Evolutionary conservation across 2,113 vertebrate genomes (phyloP).

Genomic region (Actenoides hombroni): DNA sequence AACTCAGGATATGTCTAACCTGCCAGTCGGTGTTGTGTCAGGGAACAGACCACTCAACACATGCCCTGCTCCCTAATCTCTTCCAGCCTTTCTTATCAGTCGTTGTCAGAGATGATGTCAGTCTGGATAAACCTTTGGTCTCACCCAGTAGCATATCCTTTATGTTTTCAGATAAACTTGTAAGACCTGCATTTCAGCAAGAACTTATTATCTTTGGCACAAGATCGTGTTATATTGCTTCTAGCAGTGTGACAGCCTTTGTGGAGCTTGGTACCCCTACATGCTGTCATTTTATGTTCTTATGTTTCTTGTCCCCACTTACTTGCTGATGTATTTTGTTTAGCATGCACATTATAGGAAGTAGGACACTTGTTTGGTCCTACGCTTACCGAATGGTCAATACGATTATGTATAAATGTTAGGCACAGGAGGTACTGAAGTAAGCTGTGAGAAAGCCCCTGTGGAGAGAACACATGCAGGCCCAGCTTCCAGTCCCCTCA

Average conservation of each 20-base stretch:
- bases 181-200: not conserved
- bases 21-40: not conserved
- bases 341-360: not conserved
- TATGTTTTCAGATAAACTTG: not conserved
- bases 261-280: not conserved
- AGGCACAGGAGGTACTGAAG: not conserved
- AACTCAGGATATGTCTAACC: not conserved
- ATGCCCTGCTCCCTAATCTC: not conserved
- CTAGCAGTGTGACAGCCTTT: not conserved
- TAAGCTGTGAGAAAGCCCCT: not conserved
- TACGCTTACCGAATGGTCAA: not conserved
- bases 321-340: not conserved
- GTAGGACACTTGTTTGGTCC: not conserved
- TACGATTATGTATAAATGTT: not conserved
- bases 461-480: not conserved
- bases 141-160: not conserved
- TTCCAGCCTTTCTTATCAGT: not conserved
- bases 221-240: not conserved
- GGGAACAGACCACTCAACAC: not conserved
- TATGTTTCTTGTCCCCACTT: not conserved
- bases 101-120: not conserved
- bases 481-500: not conserved
- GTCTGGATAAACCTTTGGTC: not conserved
- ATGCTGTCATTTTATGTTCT: rapidly evolving
- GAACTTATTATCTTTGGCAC: not conserved